Evolutionary conservation across 2,797 vertebrate species (phyloP), one percentile per base, ranked within the genome.

Genomic region (Pipistrellus nathusii): DNA sequence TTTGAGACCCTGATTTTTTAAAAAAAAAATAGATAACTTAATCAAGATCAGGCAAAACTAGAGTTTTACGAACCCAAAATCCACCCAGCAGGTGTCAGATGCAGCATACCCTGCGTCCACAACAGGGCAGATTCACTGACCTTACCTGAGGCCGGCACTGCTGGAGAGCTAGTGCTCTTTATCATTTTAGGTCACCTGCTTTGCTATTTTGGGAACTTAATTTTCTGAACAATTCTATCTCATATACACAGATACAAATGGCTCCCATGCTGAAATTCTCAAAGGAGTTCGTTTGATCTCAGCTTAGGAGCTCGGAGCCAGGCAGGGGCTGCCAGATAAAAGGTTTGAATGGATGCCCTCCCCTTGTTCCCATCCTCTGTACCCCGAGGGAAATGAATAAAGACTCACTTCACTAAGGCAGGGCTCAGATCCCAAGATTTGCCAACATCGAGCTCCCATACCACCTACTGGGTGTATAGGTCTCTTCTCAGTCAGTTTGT

Each of bases 151-250:
- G 64, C 23, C 46, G 69, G 64, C n/a, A 21, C 15, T 18, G 10
- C 41, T 80, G 59, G 59, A 68, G 51, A 94, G 38, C 13, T 88
- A 57, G 62, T 35, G 3, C 27, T 69, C 27, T 38, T 57, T 82
- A 72, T 73, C 13, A 57, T 55, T 86, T 92, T 68, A 72, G 83
- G 53, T 64, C 73, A 48, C 41, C 15, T 55, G 46, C 27, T 77
- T 84, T 53, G 38, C 51, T 93, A 69, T 64, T 95, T 95, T 71
- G 84, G 88, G 81, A 82, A 93, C 17, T 76, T 85, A 66, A 85
- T 93, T 80, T 89, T 85, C 72, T 66, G 44, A 82, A 30, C 38
- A 73, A 75, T 96, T 87, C 48, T 90, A 18, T 53, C 4, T 41
- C 32, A 38, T 62, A 35, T 17, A 81, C 20, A 73, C 73, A 71